Evolutionary conservation across 2,797 vertebrate genomes (phyloP), one percentile per base, ranked within the genome.

Genomic region (Rhinichthys osculus): DNA sequence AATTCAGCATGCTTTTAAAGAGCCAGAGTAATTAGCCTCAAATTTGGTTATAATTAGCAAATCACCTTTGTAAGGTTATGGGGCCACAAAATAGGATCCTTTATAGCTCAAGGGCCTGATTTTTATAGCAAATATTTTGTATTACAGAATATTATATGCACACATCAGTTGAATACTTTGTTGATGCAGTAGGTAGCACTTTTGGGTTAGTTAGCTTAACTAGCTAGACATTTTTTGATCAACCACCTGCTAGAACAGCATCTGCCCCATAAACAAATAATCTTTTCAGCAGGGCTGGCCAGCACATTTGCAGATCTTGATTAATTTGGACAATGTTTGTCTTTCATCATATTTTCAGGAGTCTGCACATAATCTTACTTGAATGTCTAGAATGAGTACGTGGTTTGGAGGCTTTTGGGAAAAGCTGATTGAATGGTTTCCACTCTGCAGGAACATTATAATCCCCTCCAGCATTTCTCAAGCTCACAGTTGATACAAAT

Each of bases 341-440:
- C 50, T 78, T 84, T 84, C 64, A 72, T 67, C 38, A 27, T 72
- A 38, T 72, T 85, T 79, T 38, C 11, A 62, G 44, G 11, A 13
- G 3, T 66, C 44, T 35, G 33, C 38, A n/a, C 5, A 83, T 80
- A 40, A 66, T 50, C 71, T 5, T 35, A 73, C 79, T 78, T 40
- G 76, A 52, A 80, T 70, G 76, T 73, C 59, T 66, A 47, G 38
- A 83, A 67, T 79, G 19, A 81, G 35, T 44, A 19, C 14, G 47
- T 14, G 38, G 35, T 38, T 83, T 79, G 30, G 33, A 5, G 83
- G 54, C 19, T 54, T 78, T 82, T 70, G 30, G 69, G 42, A 73
- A 66, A 66, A 33, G 54, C 66, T 40, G 27, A 50, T 59, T 80
- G 79, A 85, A 85, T 85, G 71, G 21, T 59, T 80, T 85, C 40